Base-by-base conservation (phyloP, 2,888 invertebrate species). In the Lasioglossum malachurum region DNA sequence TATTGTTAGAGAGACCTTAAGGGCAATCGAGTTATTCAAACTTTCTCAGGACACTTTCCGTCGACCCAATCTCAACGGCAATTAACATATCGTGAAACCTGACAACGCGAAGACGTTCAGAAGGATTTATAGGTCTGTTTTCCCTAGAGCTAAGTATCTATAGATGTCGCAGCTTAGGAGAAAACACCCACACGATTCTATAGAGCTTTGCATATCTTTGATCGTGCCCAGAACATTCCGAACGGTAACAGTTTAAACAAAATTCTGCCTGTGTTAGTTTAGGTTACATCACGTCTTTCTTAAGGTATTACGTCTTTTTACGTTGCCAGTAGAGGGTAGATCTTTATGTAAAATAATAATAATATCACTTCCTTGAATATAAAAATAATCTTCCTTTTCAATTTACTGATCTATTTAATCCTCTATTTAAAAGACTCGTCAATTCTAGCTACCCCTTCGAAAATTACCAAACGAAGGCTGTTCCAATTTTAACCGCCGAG, bases 71-170 rank as follows among this genome's bases (percentile, higher is more conserved):
- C 60, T 60, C 60, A 27, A 60, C 60, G 60, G 60, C 16, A 60
- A 60, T 60, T 31, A 60, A 60, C 60, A 31, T 60, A 31, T 31
- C 60, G 27, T 31, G 60, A 16, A 27, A 31, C 60, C 31, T 27
- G 60, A 60, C 60, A 60, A 60, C 60, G 60, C 60, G 60, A 60
- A 5, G 16, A 60, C 60, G 31, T 60, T 60, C 60, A 31, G 27
- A 27, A 60, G 31, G 60, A 60, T 60, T 60, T 60, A 60, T 60
- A 27, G 60, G 60, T 16, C 60, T 60, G 60, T 60, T 60, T 60
- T 27, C 27, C 27, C 60, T 60, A 5, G 60, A 27, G 60, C 60
- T 4, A 31, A 27, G 60, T 31, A 27, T 60, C 60, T 60, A 14
- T 60, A 27, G 27, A 16, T 60, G 27, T 60, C 31, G 16, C 31